Conservation (phyloP, 2,888 invertebrate genomes). For the Himalopsyche kuldschensis region DNA sequence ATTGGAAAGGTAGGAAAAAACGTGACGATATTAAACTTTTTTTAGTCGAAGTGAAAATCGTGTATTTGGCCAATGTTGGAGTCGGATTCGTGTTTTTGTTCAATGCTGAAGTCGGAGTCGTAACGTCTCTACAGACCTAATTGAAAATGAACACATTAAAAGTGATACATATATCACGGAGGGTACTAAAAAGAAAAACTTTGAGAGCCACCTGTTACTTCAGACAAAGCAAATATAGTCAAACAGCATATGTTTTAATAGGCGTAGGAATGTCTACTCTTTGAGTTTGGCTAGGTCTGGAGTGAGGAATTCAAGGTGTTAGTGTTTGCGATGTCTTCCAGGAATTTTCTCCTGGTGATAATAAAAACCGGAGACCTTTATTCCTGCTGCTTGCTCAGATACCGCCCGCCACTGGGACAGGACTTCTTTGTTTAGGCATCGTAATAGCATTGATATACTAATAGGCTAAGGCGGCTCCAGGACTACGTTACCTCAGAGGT, state of each 20-base stretch:
- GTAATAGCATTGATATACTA: neutral
- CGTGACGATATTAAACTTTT: too few species aligned
- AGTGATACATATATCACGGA: too few species aligned
- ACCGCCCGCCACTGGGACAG: neutral
- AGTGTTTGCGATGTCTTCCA: conserved; percentile 21
- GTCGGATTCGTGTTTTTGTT: too few species aligned
- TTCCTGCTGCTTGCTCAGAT: neutral
- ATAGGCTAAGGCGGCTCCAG: neutral
- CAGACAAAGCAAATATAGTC: neutral
- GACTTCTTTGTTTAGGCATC: neutral
- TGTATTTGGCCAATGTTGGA: too few species aligned
- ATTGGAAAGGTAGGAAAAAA: too few species aligned
- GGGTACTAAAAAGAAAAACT: neutral
- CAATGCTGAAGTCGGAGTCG: too few species aligned
- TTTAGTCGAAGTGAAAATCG: too few species aligned
- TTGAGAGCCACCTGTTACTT: neutral
- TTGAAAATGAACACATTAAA: too few species aligned
- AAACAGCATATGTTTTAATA: conserved; percentile 23
- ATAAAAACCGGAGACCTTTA: conserved; percentile 21
- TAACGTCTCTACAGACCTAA: too few species aligned
- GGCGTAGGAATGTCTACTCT: conserved; percentile 18
- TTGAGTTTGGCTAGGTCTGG: conserved; percentile 16
- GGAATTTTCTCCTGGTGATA: conserved; percentile 27
- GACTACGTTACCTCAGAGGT: neutral
- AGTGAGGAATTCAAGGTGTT: conserved; percentile 16